Conservation (phyloP, 2,888 invertebrate species). For the Cantharis rufa region DNA sequence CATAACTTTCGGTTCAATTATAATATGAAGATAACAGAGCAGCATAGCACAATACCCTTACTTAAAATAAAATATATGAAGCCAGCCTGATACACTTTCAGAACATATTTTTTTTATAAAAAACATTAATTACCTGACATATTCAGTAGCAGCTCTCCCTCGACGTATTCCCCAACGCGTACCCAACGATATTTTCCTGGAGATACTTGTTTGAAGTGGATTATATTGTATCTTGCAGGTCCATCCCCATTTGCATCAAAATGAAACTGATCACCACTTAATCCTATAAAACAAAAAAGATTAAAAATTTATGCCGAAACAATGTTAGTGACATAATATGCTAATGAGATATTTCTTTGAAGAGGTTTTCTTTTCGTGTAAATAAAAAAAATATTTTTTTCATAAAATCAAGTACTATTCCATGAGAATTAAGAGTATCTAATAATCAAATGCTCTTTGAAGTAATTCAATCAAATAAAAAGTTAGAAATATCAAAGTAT, state of each 20-base stretch:
- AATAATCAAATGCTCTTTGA: not conserved
- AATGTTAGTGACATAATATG: not conserved
- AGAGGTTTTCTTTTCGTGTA: not conserved
- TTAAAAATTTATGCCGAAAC: not conserved
- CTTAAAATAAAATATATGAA: not conserved
- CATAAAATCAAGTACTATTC: not conserved
- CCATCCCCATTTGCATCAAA: slow-evolving; percentile 92
- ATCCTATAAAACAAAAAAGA: slow-evolving; percentile 62
- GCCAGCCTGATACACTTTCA: not conserved
- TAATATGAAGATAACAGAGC: not conserved
- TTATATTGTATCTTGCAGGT: slow-evolving; percentile 92
- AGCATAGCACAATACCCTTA: not conserved
- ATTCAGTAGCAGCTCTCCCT: slow-evolving; percentile 78
- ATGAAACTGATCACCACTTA: slow-evolving; percentile 86
- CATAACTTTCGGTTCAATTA: not conserved
- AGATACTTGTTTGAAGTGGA: slow-evolving; percentile 87
- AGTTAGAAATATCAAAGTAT: not conserved
- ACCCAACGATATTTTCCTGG: slow-evolving; percentile 81
- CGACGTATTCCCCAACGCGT: slow-evolving; percentile 83
- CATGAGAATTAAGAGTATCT: not conserved
- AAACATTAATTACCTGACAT: slow-evolving; percentile 69
- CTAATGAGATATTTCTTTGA: not conserved
- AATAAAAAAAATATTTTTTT: not conserved
- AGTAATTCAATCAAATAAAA: not conserved
- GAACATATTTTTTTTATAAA: not conserved